phyloP scores from a whole-genome alignment of 30 jellyfish, hydroid and myxozoan genomes.

The Euphysa ruthae region DNA sequence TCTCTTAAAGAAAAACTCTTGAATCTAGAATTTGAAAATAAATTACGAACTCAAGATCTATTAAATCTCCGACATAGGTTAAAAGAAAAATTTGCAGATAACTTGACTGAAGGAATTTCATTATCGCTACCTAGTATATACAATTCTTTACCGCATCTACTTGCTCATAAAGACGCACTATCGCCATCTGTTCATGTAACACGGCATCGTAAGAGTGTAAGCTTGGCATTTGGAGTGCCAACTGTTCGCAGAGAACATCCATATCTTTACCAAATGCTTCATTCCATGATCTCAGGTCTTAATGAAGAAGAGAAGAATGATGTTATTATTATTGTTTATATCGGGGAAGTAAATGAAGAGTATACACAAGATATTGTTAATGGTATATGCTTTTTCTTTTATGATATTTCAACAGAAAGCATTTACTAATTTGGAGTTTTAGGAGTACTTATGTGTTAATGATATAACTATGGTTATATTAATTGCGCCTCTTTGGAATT shows the following conservation, averaged over 20 bases:
- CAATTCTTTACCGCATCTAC: slow-evolving; percentile 68
- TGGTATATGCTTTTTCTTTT: neutral
- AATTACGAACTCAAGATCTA: slow-evolving; percentile 57
- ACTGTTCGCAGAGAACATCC: slow-evolving; percentile 67
- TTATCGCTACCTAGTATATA: slow-evolving; percentile 75
- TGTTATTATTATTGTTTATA: slow-evolving; percentile 62
- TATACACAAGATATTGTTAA: neutral
- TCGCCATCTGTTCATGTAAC: slow-evolving; percentile 48
- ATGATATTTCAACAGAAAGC: neutral
- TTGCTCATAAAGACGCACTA: slow-evolving; percentile 75
- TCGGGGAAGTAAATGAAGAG: slow-evolving; percentile 74
- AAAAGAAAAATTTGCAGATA: slow-evolving; percentile 37
- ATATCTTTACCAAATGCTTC: slow-evolving; percentile 54
- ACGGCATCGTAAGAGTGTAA: slow-evolving; percentile 18
- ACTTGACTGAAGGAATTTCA: slow-evolving; percentile 27
- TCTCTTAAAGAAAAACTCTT: slow-evolving; percentile 39
- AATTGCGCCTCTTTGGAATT: too few relatives aligned
- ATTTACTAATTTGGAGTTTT: neutral
- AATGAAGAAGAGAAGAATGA: slow-evolving; percentile 75
- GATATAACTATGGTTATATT: too few relatives aligned
- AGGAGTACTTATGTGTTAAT: too few relatives aligned
- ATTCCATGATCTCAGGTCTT: slow-evolving; percentile 70
- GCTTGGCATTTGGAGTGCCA: slow-evolving; percentile 90
- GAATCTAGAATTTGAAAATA: slow-evolving; percentile 57
- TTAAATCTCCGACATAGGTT: slow-evolving; percentile 44